A percentile compares a stretch with the other conserved stretches of the same genome.
phyloP scores from a whole-genome alignment of 2,113 vertebrate species.

The Lepidothrix coronata region DNA sequence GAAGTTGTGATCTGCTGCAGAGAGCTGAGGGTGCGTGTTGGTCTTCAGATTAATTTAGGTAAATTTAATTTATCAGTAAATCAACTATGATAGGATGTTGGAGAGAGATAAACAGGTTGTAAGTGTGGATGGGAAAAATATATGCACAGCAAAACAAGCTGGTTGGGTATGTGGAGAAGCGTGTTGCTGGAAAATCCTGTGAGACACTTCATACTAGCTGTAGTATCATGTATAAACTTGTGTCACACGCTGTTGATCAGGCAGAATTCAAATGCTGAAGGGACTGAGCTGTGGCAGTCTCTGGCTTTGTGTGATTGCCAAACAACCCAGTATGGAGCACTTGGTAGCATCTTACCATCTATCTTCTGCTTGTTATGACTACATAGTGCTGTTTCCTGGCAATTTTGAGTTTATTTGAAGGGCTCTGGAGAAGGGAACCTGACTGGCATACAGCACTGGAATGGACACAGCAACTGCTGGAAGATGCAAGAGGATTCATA shows the following conservation, averaged over 20 bases:
- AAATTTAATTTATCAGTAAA: constrained; percentile 21
- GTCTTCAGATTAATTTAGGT: not conserved
- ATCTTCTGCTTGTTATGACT: not conserved
- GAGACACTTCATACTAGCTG: not conserved
- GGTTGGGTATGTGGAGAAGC: not conserved
- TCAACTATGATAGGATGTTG: not conserved
- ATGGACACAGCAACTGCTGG: not conserved
- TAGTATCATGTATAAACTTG: not conserved
- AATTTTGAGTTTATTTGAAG: not conserved
- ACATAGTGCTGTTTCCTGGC: not conserved
- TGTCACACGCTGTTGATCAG: not conserved
- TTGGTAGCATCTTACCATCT: not conserved
- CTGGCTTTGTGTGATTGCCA: not conserved
- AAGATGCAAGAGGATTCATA: not conserved
- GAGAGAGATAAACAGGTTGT: not conserved
- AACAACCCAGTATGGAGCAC: not conserved
- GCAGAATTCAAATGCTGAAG: not conserved
- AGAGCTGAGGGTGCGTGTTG: not conserved
- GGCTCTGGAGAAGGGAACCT: not conserved
- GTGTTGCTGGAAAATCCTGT: not conserved
- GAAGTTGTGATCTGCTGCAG: not conserved
- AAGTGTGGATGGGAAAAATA: constrained; percentile 24
- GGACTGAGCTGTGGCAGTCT: not conserved
- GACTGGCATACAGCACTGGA: not conserved
- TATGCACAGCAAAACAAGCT: not conserved